Evolutionary conservation across 2,113 vertebrate genomes (phyloP).

Genomic region (Ochotona curzoniae): DNA sequence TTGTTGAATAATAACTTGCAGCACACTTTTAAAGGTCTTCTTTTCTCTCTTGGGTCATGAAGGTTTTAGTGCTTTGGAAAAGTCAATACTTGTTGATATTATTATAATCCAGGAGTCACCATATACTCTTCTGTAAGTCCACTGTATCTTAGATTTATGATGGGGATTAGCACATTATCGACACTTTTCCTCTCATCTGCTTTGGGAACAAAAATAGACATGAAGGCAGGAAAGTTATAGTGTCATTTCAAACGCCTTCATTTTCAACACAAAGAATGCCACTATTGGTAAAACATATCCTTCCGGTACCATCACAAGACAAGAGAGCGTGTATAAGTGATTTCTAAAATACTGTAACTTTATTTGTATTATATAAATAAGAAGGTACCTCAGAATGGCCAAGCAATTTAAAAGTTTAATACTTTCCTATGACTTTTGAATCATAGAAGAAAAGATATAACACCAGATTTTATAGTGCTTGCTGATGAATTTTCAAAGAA

Average conservation of each 20-base stretch:
- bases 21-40: slow-evolving; percentile 64
- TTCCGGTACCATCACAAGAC: neutral
- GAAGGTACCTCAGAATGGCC: neutral
- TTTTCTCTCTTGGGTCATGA: slow-evolving; percentile 34
- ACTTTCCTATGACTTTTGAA: slow-evolving; percentile 12
- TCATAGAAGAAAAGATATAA: neutral
- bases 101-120: slow-evolving; percentile 49
- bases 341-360: slow-evolving; percentile 31
- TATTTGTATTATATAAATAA: slow-evolving; percentile 36
- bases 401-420: neutral
- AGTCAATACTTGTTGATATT: neutral
- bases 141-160: slow-evolving; percentile 8
- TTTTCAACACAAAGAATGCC: neutral
- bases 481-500: neutral
- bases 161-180: slow-evolving; percentile 2
- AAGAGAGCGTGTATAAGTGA: neutral
- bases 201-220: neutral
- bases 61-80: slow-evolving; percentile 39
- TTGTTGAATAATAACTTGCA: slow-evolving; percentile 64
- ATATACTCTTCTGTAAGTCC: slow-evolving; percentile 19
- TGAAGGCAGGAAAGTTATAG: neutral
- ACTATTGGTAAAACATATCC: neutral
- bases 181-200: neutral
- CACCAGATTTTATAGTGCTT: neutral
- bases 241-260: neutral